phyloP scores from a whole-genome alignment of 2,797 vertebrate species.

The Enteromius anoplus region DNA sequence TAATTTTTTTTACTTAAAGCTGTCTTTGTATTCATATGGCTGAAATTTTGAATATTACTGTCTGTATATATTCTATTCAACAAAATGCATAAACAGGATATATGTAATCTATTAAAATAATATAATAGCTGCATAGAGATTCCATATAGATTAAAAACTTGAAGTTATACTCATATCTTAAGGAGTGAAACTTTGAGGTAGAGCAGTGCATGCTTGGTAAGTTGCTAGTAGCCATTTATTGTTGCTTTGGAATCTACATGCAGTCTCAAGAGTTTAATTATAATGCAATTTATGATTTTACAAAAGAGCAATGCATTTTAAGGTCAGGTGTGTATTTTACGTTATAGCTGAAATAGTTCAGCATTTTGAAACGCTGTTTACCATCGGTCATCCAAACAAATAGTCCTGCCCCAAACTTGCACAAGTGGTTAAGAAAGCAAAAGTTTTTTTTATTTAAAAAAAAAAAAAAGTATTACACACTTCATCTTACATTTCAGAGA shows the following conservation, averaged over 20 bases:
- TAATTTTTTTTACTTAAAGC: too few relatives aligned
- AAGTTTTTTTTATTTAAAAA: neutral
- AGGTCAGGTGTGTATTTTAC: neutral
- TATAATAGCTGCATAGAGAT: neutral
- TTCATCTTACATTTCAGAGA: neutral
- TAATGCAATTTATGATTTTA: neutral
- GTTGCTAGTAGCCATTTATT: constrained; percentile 40
- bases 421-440: neutral
- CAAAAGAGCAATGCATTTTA: neutral
- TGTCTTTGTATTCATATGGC: neutral
- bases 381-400: neutral
- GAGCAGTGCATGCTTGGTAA: constrained; percentile 47
- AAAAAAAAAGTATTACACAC: neutral
- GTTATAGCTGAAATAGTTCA: neutral
- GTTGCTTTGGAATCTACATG: constrained; percentile 28
- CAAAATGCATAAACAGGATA: neutral
- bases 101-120: neutral
- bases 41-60: neutral
- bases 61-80: neutral
- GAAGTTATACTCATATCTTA: constrained; percentile 21
- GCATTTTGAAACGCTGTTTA: neutral
- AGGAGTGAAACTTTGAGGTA: constrained; percentile 49
- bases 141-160: neutral
- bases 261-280: neutral
- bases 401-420: neutral